Evolutionary conservation across 2,797 vertebrate species (phyloP).

Genomic region (Scleropages formosus): DNA sequence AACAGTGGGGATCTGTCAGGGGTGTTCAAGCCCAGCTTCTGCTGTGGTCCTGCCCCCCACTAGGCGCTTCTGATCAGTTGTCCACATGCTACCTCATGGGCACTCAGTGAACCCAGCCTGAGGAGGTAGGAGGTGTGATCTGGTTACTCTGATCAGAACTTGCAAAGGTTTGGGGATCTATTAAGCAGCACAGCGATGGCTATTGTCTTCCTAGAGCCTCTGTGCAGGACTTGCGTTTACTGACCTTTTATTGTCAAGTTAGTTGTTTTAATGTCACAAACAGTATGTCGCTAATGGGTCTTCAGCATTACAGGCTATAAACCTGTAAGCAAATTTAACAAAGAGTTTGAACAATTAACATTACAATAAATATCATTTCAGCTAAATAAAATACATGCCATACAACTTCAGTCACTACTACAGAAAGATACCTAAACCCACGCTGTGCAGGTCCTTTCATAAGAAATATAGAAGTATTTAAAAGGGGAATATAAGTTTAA

Average conservation of each 20-base stretch:
- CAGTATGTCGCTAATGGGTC: not conserved
- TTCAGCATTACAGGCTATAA: no score
- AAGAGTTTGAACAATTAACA: no score
- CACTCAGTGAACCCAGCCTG: constrained; percentile 1
- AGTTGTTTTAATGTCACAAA: not conserved
- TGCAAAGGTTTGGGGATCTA: not conserved
- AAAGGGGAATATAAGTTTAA: no score
- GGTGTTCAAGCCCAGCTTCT: not conserved
- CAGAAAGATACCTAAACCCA: no score
- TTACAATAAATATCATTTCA: no score
- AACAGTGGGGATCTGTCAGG: not conserved
- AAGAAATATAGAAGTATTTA: no score
- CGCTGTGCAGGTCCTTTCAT: no score
- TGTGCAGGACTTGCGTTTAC: not conserved
- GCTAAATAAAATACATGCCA: not conserved
- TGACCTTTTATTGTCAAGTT: not conserved
- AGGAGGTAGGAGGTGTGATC: not conserved
- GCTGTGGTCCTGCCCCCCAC: not conserved
- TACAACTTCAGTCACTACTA: no score
- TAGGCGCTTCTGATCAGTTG: constrained; percentile 25
- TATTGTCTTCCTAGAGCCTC: not conserved
- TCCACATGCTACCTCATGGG: constrained; percentile 12
- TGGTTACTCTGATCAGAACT: constrained; percentile 11
- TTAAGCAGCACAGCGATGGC: not conserved
- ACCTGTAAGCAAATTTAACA: no score